Conservation (phyloP, 2,888 invertebrate genomes). For the Allygus modestus region DNA sequence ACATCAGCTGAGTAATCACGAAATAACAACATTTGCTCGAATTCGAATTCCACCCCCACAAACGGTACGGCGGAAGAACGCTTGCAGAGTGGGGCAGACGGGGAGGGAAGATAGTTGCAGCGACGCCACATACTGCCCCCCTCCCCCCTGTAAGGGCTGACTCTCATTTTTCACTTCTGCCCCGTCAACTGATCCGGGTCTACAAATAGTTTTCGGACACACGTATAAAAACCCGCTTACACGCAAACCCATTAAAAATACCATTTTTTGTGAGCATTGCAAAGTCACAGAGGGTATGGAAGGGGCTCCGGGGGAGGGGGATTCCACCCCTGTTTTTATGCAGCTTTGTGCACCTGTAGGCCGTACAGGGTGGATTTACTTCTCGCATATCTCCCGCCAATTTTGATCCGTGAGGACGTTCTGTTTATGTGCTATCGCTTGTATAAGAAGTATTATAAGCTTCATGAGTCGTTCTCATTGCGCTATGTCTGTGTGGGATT, state of each 20-base stretch:
- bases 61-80: no score
- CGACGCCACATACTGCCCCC: conserved; percentile 39
- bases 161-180: conserved; percentile 54
- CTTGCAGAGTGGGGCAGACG: background rate
- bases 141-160: background rate
- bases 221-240: conserved; percentile 58
- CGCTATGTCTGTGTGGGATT: no score
- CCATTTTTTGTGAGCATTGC: conserved; percentile 62
- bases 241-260: conserved; percentile 63
- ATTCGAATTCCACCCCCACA: background rate
- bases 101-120: background rate
- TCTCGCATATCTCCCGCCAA: background rate
- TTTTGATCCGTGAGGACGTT: no score
- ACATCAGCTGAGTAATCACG: no score
- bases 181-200: conserved; percentile 50
- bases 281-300: conserved; percentile 58
- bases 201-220: conserved; percentile 59
- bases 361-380: background rate
- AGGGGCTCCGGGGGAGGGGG: background rate
- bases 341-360: conserved; percentile 4
- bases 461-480: no score
- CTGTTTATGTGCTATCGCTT: no score
- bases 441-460: no score
- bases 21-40: no score
- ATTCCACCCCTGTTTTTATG: conserved; percentile 4